Evolutionary conservation across 2,888 invertebrate genomes (phyloP).

Genomic region (Aphidoletes aphidimyza): DNA sequence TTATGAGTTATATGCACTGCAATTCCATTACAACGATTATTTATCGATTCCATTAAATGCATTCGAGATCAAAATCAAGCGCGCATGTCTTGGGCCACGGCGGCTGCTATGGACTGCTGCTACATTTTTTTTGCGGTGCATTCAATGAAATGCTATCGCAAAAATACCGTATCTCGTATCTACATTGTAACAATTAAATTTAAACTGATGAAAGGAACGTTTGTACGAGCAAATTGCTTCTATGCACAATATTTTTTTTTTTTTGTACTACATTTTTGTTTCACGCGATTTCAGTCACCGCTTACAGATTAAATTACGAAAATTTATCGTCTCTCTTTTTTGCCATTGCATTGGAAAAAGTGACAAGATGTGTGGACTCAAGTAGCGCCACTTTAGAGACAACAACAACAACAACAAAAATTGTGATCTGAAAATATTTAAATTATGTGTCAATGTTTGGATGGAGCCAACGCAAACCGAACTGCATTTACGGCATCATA

Average conservation of each 20-base stretch:
- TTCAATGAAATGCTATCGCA: neutral
- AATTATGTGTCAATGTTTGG: slow-evolving; percentile 29
- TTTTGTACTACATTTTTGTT: neutral
- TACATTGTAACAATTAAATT: slow-evolving; percentile 28
- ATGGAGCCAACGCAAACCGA: slow-evolving; percentile 9
- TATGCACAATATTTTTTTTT: neutral
- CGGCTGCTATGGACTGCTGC: neutral
- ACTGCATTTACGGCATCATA: slow-evolving; percentile 17
- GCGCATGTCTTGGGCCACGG: neutral
- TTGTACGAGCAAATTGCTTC: slow-evolving; percentile 30
- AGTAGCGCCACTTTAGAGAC: slow-evolving; percentile 11
- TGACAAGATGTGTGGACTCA: slow-evolving; percentile 18
- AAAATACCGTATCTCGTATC: neutral
- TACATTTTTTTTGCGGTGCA: neutral
- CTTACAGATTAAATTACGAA: neutral
- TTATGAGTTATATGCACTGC: slow-evolving; percentile 16
- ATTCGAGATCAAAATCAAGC: slow-evolving; percentile 31
- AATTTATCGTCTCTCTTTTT: slow-evolving; percentile 17
- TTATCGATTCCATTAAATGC: slow-evolving; percentile 42
- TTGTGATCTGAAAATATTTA: neutral
- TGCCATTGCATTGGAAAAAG: neutral
- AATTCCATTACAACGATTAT: slow-evolving; percentile 41
- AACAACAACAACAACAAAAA: slow-evolving; percentile 3
- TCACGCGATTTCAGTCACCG: slow-evolving; percentile 14
- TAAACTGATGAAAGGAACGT: slow-evolving; percentile 29